These are phyloP conservation scores for Macroglossus sobrinus DNA, from an alignment of 2,113 vertebrate genomes.

Conservation along the genomic window DNA sequence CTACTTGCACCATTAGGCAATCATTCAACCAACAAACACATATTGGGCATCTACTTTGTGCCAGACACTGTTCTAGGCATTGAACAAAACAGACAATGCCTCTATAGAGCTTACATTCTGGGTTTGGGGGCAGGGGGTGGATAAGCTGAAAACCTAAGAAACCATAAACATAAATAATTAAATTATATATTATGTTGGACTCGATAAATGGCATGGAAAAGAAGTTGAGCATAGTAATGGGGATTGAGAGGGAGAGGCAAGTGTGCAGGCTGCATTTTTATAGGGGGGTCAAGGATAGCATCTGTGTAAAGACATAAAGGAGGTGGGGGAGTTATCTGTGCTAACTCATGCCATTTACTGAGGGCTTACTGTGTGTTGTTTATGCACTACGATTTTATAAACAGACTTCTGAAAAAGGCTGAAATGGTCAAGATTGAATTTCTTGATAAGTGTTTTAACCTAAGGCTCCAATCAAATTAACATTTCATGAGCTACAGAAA, in stretches of 20 bases:
- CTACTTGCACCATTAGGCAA: not conserved
- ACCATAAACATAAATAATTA: not conserved
- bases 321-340: no score
- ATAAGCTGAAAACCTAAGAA: not conserved
- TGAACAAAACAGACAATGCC: not conserved
- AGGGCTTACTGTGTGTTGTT: not conserved
- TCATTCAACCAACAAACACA: not conserved
- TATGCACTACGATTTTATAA: not conserved
- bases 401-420: not conserved
- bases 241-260: fast-evolving
- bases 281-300: not conserved
- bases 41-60: not conserved
- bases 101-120: not conserved
- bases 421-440: not conserved
- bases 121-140: no score
- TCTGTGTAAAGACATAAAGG: not conserved
- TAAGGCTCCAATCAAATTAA: not conserved
- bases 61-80: not conserved
- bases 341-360: not conserved
- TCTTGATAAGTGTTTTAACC: not conserved
- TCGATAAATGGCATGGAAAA: not conserved
- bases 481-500: fast-evolving
- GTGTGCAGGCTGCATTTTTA: not conserved
- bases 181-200: not conserved
- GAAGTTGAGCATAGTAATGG: not conserved